Base-by-base conservation (phyloP, 2,797 vertebrate genomes). In the Lithobates pipiens region DNA sequence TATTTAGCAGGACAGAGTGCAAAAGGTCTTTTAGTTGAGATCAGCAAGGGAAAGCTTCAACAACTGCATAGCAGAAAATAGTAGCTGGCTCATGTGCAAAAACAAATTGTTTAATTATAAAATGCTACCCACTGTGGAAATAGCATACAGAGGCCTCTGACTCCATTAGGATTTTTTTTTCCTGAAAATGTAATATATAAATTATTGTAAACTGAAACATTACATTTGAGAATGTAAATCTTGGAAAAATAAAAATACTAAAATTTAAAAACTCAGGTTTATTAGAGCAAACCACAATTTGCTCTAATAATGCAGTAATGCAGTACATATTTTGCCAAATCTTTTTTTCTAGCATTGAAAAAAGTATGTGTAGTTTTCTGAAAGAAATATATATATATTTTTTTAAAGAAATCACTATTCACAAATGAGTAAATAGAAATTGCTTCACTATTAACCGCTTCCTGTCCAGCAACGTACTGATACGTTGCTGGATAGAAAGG, bases 61-160 rank as follows among this genome's bases (percentile, higher is more conserved):
- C 42, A 34, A 63, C 57, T 74, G 85, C 8, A 73, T 18, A 79
- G 76, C 29, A 75, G 25, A 74, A 74, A 25, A 42, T 75, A 79
- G 44, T 83, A 57, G 36, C 82, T 83, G 85, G 76, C 74, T 79
- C 63, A 8, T 69, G 76, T 74, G 70, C 69, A 87, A 83, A 76
- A 87, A 83, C 80, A 87, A 87, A 87, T 87, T 83, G 85, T 83
- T 87, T 87, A 83, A 87, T 83, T 87, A 87, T 83, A 87, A 86
- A 82, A 78, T 73, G 77, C 69, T 83, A 79, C 80, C 80, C 80
- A 87, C 76, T 83, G 80, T 87, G 80, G 80, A 83, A 79, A 87
- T 74, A 72, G 70, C 42, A 79, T 44, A 87, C 61, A 69, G 76
- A 82, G 70, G 63, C 36, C 34, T 83, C 76, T 73, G 69, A 83